phyloP scores from a whole-genome alignment of 2,888 invertebrate genomes.

The Cabera pusaria region DNA sequence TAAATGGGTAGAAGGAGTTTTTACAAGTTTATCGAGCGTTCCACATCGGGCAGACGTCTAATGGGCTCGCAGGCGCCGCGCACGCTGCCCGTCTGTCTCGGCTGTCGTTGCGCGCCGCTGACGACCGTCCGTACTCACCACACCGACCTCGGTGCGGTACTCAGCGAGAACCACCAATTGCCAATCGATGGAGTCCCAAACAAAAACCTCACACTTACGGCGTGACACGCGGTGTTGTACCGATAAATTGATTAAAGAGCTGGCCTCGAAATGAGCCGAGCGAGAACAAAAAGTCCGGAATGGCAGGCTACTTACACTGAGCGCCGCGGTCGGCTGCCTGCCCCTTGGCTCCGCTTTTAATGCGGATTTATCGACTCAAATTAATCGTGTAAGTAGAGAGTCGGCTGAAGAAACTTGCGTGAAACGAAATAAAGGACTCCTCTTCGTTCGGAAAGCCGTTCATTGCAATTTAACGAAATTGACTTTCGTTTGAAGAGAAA shows the following conservation, averaged over 20 bases:
- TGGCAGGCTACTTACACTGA: slow-evolving; percentile 65
- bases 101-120: slow-evolving; percentile 57
- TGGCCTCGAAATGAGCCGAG: slow-evolving; percentile 45
- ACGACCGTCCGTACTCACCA: slow-evolving; percentile 43
- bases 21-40: slow-evolving; percentile 83
- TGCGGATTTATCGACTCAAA: slow-evolving; percentile 82
- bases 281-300: slow-evolving; percentile 68
- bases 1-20: slow-evolving; percentile 81
- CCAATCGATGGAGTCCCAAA: slow-evolving; percentile 53
- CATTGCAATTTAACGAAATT: slow-evolving; percentile 63
- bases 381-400: slow-evolving; percentile 80
- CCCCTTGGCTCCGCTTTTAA: slow-evolving; percentile 73
- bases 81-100: slow-evolving; percentile 77
- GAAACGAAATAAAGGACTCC: slow-evolving; percentile 72
- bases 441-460: slow-evolving; percentile 61
- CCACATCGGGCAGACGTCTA: slow-evolving; percentile 77
- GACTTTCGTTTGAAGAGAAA: slow-evolving; percentile 50
- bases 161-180: slow-evolving; percentile 56
- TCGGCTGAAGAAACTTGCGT: slow-evolving; percentile 73
- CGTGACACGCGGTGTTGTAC: slow-evolving; percentile 31
- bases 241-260: slow-evolving; percentile 52
- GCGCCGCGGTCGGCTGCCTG: slow-evolving; percentile 70
- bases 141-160: too few species aligned
- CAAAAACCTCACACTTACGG: slow-evolving; percentile 20
- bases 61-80: slow-evolving; percentile 78